Evolutionary conservation across 2,797 vertebrate genomes (phyloP).

Genomic region (Tenualosa ilisha): DNA sequence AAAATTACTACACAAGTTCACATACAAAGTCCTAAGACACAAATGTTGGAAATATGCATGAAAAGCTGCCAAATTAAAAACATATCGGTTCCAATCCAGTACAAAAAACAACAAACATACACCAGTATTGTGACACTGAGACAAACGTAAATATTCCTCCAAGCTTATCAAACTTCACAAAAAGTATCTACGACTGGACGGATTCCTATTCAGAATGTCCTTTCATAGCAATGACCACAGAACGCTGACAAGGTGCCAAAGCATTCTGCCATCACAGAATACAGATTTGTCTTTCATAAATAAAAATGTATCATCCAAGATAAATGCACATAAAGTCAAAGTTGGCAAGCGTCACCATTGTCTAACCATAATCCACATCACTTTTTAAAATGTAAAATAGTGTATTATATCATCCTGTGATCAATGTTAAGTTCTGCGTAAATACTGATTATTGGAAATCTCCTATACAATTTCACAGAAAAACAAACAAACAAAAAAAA

Average conservation of each 20-base stretch:
- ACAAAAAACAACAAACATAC: not conserved
- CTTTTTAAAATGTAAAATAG: not conserved
- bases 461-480: not conserved
- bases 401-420: not conserved
- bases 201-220: not conserved
- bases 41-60: not conserved
- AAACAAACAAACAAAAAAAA: not conserved
- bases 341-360: not conserved
- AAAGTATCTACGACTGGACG: not conserved
- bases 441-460: not conserved
- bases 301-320: not conserved
- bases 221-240: not conserved
- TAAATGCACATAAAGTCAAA: not conserved
- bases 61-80: constrained; percentile 9
- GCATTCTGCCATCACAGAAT: no score
- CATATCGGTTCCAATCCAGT: not conserved
- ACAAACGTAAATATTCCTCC: not conserved
- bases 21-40: constrained; percentile 35
- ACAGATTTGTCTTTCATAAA: not conserved
- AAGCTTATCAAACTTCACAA: constrained; percentile 16
- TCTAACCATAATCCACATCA: not conserved
- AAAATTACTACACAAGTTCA: constrained; percentile 50
- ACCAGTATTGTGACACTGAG: not conserved
- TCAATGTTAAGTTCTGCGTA: not conserved
- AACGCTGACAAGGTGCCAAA: not conserved